phyloP scores from a whole-genome alignment of 2,113 vertebrate species.

The Ancistrus triradiatus region DNA sequence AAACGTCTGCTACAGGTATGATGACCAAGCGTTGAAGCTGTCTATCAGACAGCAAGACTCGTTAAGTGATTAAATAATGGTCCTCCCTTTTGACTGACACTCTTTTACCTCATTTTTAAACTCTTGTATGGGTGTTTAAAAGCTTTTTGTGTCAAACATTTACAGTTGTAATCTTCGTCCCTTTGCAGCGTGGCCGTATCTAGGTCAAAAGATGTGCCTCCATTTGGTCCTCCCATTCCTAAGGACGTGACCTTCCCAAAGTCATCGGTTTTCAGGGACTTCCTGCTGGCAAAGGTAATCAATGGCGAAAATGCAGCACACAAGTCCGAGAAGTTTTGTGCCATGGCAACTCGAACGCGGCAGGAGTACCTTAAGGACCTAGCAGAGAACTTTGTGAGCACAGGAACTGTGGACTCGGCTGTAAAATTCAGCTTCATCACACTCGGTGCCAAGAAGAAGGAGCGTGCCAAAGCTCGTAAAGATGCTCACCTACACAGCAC shows the following conservation, averaged over 20 bases:
- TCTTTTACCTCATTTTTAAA: neutral
- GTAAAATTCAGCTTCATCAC: constrained; percentile 98
- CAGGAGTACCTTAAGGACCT: constrained; percentile 96
- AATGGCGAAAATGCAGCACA: constrained; percentile 96
- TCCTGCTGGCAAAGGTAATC: constrained; percentile 96
- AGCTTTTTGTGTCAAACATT: no score
- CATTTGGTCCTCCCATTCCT: constrained; percentile 92
- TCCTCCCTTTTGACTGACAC: no score
- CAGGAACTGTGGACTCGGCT: constrained; percentile 83
- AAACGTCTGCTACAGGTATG: constrained; percentile 92
- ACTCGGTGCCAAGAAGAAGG: constrained; percentile 92
- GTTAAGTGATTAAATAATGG: no score
- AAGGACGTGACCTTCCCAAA: constrained; percentile 97
- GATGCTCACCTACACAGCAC: constrained; percentile 85
- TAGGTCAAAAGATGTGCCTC: constrained; percentile 92
- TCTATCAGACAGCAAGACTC: no score
- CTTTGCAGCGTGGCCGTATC: constrained; percentile 91
- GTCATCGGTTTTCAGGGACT: constrained; percentile 97
- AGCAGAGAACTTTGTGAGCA: constrained; percentile 93
- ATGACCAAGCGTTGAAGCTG: no score
- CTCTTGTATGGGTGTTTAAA: neutral
- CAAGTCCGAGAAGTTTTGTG: constrained; percentile 94
- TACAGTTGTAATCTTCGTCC: no score
- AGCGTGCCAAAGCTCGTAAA: constrained; percentile 84
- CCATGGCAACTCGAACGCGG: constrained; percentile 93